phyloP scores from a whole-genome alignment of 2,797 vertebrate species.

The Muscicapa striata region DNA sequence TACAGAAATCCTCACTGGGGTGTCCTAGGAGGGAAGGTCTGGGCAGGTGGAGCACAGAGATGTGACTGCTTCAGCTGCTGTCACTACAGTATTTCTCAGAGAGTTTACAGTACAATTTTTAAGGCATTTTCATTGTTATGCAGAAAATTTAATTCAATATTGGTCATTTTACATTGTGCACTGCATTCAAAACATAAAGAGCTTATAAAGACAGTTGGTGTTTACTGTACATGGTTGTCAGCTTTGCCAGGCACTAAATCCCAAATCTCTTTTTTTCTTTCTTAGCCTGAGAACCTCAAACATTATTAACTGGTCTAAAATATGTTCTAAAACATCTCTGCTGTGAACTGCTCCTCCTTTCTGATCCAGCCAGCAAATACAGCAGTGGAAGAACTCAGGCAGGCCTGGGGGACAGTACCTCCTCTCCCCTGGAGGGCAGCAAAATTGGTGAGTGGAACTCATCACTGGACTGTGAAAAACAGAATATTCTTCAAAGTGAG shows the following conservation, averaged over 20 bases:
- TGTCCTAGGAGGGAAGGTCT: not conserved
- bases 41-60: not conserved
- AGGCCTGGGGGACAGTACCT: not conserved
- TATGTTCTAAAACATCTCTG: not conserved
- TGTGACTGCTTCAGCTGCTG: not conserved
- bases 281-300: not conserved
- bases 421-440: not conserved
- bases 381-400: too few relatives aligned
- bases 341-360: not conserved
- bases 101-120: not conserved
- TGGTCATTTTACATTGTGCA: not conserved
- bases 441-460: not conserved
- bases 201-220: not conserved
- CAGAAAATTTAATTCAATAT: not conserved
- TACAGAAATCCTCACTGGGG: not conserved
- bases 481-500: not conserved
- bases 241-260: not conserved
- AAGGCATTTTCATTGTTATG: not conserved
- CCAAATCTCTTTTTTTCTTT: not conserved
- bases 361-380: not conserved
- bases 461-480: not conserved
- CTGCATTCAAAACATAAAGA: not conserved
- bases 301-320: not conserved
- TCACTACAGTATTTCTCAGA: not conserved
- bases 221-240: not conserved